Percentiles rank a stretch among this genome's conserved stretches.
phyloP scores from a whole-genome alignment of 2,888 invertebrate species.

The Drosophila ezoana region DNA sequence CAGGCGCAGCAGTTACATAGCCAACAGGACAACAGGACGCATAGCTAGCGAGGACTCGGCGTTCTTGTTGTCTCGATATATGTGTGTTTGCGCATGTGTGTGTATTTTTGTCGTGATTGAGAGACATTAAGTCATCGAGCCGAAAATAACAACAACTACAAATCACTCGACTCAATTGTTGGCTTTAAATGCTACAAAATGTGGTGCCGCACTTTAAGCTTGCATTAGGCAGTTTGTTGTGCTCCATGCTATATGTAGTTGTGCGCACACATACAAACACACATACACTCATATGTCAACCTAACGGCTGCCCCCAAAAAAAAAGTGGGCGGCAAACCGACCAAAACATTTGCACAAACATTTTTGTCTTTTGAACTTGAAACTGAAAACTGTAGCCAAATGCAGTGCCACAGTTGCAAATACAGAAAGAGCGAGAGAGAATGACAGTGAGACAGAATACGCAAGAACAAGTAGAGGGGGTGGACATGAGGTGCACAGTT shows the following conservation, averaged over 20 bases:
- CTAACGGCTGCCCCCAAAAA: constrained; percentile 19
- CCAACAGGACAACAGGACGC: constrained; percentile 27
- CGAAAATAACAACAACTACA: constrained; percentile 30
- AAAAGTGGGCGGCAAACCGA: constrained; percentile 27
- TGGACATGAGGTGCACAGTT: constrained; percentile 17
- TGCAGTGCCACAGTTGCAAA: constrained; percentile 33
- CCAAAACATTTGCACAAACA: constrained; percentile 51
- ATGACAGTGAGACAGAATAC: background rate
- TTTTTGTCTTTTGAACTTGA: constrained; percentile 74
- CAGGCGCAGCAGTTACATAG: constrained; percentile 64
- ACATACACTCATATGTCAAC: constrained; percentile 39
- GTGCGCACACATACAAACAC: background rate
- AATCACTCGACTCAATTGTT: constrained; percentile 45
- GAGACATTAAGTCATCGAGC: constrained; percentile 76
- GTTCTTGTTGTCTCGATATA: constrained; percentile 39
- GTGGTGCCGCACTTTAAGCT: constrained; percentile 56
- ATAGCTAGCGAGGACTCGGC: constrained; percentile 30
- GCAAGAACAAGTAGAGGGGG: constrained; percentile 30
- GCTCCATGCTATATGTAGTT: constrained; percentile 7
- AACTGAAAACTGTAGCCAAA: constrained; percentile 62
- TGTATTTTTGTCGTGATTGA: constrained; percentile 69
- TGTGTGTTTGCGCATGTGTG: constrained; percentile 23
- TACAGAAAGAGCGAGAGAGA: constrained; percentile 12
- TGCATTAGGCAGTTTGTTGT: constrained; percentile 16
- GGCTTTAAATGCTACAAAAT: constrained; percentile 66